Evolutionary conservation across 1,140 invertebrate genomes (phyloP).

Genomic region (Gryon sp.): DNA sequence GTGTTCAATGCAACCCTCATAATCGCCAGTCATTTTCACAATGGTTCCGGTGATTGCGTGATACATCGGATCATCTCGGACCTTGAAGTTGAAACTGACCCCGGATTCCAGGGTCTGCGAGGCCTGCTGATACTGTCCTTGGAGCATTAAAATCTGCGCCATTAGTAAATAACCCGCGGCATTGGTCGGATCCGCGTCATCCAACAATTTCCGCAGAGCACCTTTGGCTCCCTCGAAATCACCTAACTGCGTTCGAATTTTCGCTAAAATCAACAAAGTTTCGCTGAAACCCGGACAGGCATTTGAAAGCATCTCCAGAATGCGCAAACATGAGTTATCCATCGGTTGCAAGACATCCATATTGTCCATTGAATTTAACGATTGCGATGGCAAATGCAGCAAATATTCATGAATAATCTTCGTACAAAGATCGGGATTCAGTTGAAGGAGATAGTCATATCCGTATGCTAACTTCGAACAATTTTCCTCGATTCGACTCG

Average conservation of each 20-base stretch:
- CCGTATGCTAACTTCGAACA: slow-evolving; percentile 85
- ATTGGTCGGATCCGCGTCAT: slow-evolving; percentile 86
- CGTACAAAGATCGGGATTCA: slow-evolving; percentile 93
- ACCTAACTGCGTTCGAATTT: slow-evolving; percentile 89
- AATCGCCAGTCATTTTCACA: slow-evolving; percentile 87
- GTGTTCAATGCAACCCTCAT: slow-evolving; percentile 86
- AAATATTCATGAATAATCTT: slow-evolving; percentile 89
- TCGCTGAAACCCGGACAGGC: slow-evolving; percentile 90
- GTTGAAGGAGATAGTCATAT: slow-evolving; percentile 84
- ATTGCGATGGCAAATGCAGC: slow-evolving; percentile 83
- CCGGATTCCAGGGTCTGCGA: slow-evolving; percentile 92
- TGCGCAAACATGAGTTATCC: slow-evolving; percentile 80
- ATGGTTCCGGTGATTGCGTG: slow-evolving; percentile 92
- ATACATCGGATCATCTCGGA: slow-evolving; percentile 93
- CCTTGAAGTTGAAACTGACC: slow-evolving; percentile 94
- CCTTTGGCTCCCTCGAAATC: slow-evolving; percentile 84
- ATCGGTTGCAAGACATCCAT: slow-evolving; percentile 73
- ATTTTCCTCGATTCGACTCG: slow-evolving; percentile 84
- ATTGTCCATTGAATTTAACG: slow-evolving; percentile 43
- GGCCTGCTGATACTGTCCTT: slow-evolving; percentile 88
- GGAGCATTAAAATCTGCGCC: slow-evolving; percentile 90
- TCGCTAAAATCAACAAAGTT: slow-evolving; percentile 87
- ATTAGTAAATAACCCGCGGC: slow-evolving; percentile 92
- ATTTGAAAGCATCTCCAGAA: slow-evolving; percentile 87
- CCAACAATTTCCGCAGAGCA: slow-evolving; percentile 86